Percentiles rank a stretch among this genome's conserved stretches.
phyloP scores from a whole-genome alignment of 2,888 invertebrate species.

The Aphidoletes aphidimyza region DNA sequence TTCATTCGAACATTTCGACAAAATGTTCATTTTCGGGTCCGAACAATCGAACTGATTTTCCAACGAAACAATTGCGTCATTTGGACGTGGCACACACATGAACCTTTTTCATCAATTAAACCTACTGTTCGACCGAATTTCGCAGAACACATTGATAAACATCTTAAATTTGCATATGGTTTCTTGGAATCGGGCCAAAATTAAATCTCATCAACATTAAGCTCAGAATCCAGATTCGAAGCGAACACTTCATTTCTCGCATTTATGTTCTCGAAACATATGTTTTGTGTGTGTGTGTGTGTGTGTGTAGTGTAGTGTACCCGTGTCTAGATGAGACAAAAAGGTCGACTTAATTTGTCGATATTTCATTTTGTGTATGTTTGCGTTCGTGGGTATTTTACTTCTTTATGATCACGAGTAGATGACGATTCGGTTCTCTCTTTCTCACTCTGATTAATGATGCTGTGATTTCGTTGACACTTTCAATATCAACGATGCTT shows the following conservation, averaged over 20 bases:
- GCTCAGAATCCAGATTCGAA: no score
- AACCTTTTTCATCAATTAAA: no score
- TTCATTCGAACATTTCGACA: no score
- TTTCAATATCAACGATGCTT: background rate
- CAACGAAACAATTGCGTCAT: no score
- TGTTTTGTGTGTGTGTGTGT: background rate
- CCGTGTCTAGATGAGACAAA: conserved; percentile 1
- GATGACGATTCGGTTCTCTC: background rate
- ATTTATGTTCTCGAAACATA: no score
- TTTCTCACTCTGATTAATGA: conserved; percentile 38
- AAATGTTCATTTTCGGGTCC: no score
- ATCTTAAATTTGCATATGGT: conserved; percentile 9
- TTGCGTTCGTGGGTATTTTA: background rate
- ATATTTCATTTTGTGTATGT: conserved; percentile 5
- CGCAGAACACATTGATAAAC: no score
- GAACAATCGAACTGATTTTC: no score
- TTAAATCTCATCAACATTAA: conserved; percentile 5
- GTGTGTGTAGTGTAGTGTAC: background rate
- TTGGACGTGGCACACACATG: no score
- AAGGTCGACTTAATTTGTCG: conserved; percentile 46
- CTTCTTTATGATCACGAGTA: background rate
- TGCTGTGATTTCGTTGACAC: conserved; percentile 10
- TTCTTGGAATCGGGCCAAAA: background rate
- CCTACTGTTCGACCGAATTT: no score
- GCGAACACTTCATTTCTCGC: no score